phyloP scores from a whole-genome alignment of 2,888 invertebrate genomes.

The Calameuta pallipes region DNA sequence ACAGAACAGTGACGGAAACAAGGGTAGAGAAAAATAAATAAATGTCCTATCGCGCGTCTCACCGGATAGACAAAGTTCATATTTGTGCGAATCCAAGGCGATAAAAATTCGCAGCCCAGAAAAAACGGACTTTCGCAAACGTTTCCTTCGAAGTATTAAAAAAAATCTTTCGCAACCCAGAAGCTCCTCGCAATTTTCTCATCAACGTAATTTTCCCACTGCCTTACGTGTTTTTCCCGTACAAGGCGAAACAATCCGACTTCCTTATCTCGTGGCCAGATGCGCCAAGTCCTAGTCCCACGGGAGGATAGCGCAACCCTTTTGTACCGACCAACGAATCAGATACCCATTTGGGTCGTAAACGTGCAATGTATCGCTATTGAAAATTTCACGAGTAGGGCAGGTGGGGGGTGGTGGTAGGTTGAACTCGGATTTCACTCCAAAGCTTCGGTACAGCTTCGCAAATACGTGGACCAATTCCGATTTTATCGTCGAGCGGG shows the following conservation, averaged over 20 bases:
- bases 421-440: background rate
- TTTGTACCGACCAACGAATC: conserved; percentile 41
- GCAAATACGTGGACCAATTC: conserved; percentile 54
- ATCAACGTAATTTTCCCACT: background rate
- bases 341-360: conserved; percentile 48
- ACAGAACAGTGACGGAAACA: background rate
- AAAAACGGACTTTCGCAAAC: too few relatives aligned
- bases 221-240: background rate
- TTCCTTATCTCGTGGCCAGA: background rate
- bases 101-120: too few relatives aligned
- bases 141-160: too few relatives aligned
- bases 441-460: conserved; percentile 18
- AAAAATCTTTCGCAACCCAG: too few relatives aligned
- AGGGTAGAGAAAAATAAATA: background rate
- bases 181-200: background rate
- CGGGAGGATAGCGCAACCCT: background rate
- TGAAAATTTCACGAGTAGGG: background rate
- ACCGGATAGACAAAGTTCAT: background rate
- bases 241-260: background rate
- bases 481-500: conserved; percentile 40
- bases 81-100: too few relatives aligned
- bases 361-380: conserved; percentile 32
- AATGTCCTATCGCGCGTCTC: background rate
- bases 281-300: background rate
- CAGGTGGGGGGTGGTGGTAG: too few relatives aligned